Conservation (phyloP, 1,140 invertebrate species). For the Apocrypta bakeri region DNA sequence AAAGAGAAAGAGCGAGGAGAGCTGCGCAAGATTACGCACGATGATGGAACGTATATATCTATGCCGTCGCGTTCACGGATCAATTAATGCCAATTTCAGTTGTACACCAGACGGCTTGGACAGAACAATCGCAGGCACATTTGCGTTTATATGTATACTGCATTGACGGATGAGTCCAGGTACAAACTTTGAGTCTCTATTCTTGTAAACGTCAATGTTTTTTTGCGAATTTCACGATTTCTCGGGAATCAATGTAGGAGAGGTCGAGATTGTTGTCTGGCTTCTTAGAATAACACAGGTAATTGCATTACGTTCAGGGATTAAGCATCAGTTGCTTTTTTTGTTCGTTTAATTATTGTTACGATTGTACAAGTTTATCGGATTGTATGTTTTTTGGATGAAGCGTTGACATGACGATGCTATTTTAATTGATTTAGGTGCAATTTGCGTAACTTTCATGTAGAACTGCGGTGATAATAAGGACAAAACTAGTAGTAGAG, state of each 20-base stretch:
- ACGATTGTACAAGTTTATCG: no score
- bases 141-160: neutral
- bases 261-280: neutral
- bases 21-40: no score
- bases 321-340: no score
- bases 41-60: neutral
- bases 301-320: neutral
- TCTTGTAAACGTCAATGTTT: neutral
- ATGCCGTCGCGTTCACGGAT: neutral
- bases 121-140: neutral
- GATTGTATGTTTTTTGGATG: no score
- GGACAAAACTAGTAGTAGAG: no score
- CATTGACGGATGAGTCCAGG: neutral
- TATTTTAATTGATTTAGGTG: no score
- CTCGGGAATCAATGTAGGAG: neutral
- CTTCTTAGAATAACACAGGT: neutral
- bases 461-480: no score
- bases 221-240: constrained; percentile 19
- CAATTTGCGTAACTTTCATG: no score
- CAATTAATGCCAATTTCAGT: neutral
- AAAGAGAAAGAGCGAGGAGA: no score
- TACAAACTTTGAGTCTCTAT: neutral
- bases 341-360: no score
- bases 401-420: no score
- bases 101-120: neutral